Evolutionary conservation across 2,113 vertebrate species (phyloP), one percentile per base, ranked within the genome.

Genomic region (Oreotrochilus melanogaster): DNA sequence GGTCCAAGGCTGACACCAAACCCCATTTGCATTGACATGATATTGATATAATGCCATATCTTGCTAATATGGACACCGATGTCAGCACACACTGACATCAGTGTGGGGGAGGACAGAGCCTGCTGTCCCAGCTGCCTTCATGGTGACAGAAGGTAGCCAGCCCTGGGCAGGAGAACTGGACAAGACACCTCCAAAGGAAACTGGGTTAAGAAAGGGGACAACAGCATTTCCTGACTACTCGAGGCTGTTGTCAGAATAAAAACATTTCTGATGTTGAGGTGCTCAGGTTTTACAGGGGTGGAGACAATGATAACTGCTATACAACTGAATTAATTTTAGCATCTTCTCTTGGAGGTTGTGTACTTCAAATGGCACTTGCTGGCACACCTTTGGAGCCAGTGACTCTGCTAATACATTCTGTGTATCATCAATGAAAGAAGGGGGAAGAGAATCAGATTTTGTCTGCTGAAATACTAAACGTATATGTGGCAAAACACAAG

Each of bases 291-390:
- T 64, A 60, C 23, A 62, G n/a, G 11, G 35, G 35, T 72, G 66
- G 43, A 89, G 48, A 79, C 84, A 91, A 87, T 51, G 43, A 23
- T 35, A 30, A 62, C 89, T 78, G 25, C 16, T 75, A 71, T 27
- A 54, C 11, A 69, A 64, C 5, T 56, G 10, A 7, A 67, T 82
- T 87, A 48, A 85, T 85, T 91, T 67, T 53, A 78, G 5, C 31
- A 57, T 78, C 69, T 81, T 51, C 43, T 71, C 35, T 89, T 64
- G 53, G 39, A 78, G 91, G 28, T 37, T 60, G 30, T 58, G n/a
- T 66, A 39, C 18, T 56, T 35, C 9, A 66, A 86, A 71, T 43
- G 16, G 31, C 57, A 21, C 19, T 75, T 65, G 37, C 1, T 19
- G 23, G 14, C 25, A 18, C 56, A 35, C 62, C 47, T 93, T 76